phyloP scores from a whole-genome alignment of 2,113 vertebrate genomes.

The Pollimyrus isidori region DNA sequence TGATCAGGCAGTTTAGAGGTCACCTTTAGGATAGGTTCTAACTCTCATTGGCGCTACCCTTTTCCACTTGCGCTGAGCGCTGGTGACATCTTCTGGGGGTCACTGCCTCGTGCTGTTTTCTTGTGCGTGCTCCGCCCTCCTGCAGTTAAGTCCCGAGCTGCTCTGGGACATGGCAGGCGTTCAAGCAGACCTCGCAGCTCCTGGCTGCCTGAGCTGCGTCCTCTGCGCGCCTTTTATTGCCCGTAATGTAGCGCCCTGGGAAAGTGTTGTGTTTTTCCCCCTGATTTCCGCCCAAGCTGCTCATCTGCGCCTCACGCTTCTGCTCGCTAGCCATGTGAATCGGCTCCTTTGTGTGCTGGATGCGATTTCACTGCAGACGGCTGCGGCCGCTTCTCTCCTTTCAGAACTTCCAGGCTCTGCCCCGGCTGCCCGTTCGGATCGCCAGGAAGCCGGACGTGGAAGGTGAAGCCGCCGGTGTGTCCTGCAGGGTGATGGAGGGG shows the following conservation, averaged over 20 bases:
- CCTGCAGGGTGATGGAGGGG: background rate
- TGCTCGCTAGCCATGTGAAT: background rate
- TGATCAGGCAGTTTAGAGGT: conserved; percentile 2
- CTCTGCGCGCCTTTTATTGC: background rate
- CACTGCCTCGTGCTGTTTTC: background rate
- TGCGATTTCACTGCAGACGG: background rate
- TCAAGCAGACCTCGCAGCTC: background rate
- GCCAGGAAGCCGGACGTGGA: conserved; percentile 42
- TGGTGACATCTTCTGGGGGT: background rate
- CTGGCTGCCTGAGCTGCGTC: background rate
- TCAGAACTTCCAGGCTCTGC: conserved; percentile 71
- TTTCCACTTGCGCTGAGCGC: background rate
- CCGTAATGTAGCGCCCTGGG: background rate
- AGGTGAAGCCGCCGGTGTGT: conserved; percentile 44
- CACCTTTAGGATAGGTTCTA: background rate
- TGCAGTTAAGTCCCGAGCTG: background rate
- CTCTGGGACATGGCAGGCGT: background rate
- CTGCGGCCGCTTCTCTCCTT: conserved; percentile 10
- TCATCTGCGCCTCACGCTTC: background rate
- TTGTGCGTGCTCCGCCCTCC: background rate
- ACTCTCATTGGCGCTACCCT: background rate
- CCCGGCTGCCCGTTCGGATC: conserved; percentile 59
- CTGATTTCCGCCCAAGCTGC: background rate
- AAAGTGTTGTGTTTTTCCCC: conserved; percentile 2
- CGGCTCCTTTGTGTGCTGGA: background rate